Conservation (phyloP, 1,140 invertebrate species). For the Aphis craccivora region DNA sequence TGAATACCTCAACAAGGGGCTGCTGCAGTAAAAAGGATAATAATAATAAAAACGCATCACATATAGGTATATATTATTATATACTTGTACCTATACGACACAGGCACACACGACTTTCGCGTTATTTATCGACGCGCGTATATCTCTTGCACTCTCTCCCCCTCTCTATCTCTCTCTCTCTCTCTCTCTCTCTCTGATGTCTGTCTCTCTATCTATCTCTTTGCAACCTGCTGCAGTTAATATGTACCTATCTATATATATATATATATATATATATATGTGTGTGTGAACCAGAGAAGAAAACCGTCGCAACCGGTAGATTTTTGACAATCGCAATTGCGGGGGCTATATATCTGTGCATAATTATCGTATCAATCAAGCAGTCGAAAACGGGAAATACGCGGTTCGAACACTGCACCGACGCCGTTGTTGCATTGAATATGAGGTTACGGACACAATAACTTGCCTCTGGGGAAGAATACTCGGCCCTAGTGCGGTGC, state of each 20-base stretch:
- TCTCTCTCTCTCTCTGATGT: not conserved
- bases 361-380: slow-evolving; percentile 13
- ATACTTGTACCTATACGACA: not conserved
- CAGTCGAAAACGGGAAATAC: not conserved
- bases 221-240: not conserved
- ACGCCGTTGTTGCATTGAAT: not conserved
- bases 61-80: slow-evolving; percentile 23
- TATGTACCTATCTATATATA: too few species aligned
- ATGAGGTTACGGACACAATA: not conserved
- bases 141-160: too few species aligned
- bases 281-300: not conserved
- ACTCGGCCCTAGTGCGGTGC: not conserved
- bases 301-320: not conserved
- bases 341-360: not conserved
- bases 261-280: not conserved
- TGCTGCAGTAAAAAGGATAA: not conserved
- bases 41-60: slow-evolving; percentile 1
- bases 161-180: not conserved
- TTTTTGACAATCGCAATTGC: slow-evolving; percentile 29
- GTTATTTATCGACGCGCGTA: slow-evolving; percentile 26
- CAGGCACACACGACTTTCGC: slow-evolving; percentile 29
- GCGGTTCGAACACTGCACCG: not conserved
- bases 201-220: not conserved
- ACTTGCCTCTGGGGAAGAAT: not conserved
- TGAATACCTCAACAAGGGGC: slow-evolving; percentile 45